phyloP scores from a whole-genome alignment of 2,888 invertebrate species.

The Melolontha melolontha region DNA sequence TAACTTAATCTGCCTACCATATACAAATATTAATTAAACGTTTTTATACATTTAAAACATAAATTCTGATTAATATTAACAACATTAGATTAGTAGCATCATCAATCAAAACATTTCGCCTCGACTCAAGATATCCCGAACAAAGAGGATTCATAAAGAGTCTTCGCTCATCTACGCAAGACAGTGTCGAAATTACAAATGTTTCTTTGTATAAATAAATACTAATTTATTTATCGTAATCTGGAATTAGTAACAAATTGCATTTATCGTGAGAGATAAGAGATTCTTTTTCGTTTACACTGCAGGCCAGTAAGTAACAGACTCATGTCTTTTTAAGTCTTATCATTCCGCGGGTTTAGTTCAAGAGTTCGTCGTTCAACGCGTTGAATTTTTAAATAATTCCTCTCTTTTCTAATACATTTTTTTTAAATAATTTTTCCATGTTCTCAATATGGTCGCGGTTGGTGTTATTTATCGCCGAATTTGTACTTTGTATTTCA shows the following conservation, averaged over 20 bases:
- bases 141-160: too few species aligned
- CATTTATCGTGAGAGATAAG: slow-evolving; percentile 10
- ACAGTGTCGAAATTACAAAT: too few species aligned
- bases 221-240: slow-evolving; percentile 24
- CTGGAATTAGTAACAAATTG: slow-evolving; percentile 34
- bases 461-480: slow-evolving; percentile 16
- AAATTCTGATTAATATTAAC: too few species aligned
- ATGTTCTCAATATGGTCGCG: neutral
- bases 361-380: too few species aligned
- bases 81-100: too few species aligned
- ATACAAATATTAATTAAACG: too few species aligned
- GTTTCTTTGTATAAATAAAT: neutral
- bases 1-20: too few species aligned
- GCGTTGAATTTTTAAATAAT: too few species aligned
- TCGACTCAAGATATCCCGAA: too few species aligned
- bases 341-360: slow-evolving; percentile 16
- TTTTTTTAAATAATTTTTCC: neutral
- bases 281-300: slow-evolving; percentile 1
- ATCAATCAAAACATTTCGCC: too few species aligned
- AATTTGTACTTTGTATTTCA: slow-evolving; percentile 34
- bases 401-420: neutral
- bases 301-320: slow-evolving; percentile 1
- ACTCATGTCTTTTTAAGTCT: slow-evolving; percentile 10
- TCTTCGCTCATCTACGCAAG: too few species aligned
- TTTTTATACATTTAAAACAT: too few species aligned